phyloP scores from a whole-genome alignment of 1,140 invertebrate species.

The Mizuhopecten yessoensis region DNA sequence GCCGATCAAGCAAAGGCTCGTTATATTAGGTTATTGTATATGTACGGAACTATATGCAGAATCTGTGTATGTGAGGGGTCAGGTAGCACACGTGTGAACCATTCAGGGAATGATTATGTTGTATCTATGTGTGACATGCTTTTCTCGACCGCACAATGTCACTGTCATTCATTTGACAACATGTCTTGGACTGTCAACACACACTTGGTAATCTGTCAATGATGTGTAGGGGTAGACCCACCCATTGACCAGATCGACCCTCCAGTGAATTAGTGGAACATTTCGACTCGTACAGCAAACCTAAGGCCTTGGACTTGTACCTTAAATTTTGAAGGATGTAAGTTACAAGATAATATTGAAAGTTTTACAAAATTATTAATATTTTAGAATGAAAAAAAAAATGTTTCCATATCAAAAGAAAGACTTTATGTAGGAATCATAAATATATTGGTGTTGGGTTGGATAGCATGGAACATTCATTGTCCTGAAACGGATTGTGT shows the following conservation, averaged over 20 bases:
- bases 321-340: background rate
- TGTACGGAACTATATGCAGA: background rate
- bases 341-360: background rate
- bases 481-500: too few relatives aligned
- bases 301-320: background rate
- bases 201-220: background rate
- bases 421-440: too few relatives aligned
- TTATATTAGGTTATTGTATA: background rate
- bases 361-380: too few relatives aligned
- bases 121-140: too few relatives aligned
- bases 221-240: background rate
- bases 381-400: too few relatives aligned
- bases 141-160: background rate
- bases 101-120: too few relatives aligned
- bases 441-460: background rate
- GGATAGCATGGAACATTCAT: background rate
- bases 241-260: background rate
- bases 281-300: background rate
- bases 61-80: background rate
- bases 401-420: too few relatives aligned
- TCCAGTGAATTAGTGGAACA: background rate
- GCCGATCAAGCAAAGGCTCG: background rate
- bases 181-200: background rate
- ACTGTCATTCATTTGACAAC: background rate
- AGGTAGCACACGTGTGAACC: background rate